Base-by-base conservation (phyloP, 2,797 vertebrate species). In the Sphaeramia orbicularis region DNA sequence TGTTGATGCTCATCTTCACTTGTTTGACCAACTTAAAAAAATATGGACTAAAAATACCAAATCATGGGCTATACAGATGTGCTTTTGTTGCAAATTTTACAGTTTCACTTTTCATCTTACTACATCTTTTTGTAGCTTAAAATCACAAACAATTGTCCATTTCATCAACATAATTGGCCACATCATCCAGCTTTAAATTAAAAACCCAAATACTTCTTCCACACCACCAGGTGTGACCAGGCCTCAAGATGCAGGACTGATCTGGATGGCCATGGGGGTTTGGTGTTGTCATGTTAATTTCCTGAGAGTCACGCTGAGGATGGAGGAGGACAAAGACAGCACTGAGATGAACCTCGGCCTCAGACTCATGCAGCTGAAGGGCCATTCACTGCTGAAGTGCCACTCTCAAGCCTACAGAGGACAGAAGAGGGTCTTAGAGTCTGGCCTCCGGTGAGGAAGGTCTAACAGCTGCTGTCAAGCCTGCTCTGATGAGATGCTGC, bases 381-480 rank as follows among this genome's bases (percentile, higher is more conserved):
- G 54, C 84, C 64, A 86, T 90, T 91, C 81, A 90, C 7, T 16
- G 74, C 61, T 30, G 76, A 78, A 91, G 90, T 88, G 88, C 80
- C 67, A 19, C 87, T 88, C 86, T 85, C 56, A 30, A 62, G 52
- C 14, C 4, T 27, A 6, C 24, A 27, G 24, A 27, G 24, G 11
- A 69, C 66, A 87, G 77, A 90, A 81, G 74, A 71, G 77, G 7
- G n/a, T 68, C 84, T 81, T 87, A 87, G 16, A 83, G 70, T 43
- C 7, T 3, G 13, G 69, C 53, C 52, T 14, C 58, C 35, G 62
- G 71, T 65, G 58, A 79, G 55, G 66, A 38, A 38, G 61, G 44
- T 52, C 65, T n/a, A 50, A 72, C 85, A 87, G 83, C 83, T 78
- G 80, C 83, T 38, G 55, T 40, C 56, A 52, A 27, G 70, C 32